Percentiles rank a stretch among this genome's conserved stretches.
Evolutionary conservation across 2,888 invertebrate species (phyloP).

Genomic region (Drosophila longiperda): DNA sequence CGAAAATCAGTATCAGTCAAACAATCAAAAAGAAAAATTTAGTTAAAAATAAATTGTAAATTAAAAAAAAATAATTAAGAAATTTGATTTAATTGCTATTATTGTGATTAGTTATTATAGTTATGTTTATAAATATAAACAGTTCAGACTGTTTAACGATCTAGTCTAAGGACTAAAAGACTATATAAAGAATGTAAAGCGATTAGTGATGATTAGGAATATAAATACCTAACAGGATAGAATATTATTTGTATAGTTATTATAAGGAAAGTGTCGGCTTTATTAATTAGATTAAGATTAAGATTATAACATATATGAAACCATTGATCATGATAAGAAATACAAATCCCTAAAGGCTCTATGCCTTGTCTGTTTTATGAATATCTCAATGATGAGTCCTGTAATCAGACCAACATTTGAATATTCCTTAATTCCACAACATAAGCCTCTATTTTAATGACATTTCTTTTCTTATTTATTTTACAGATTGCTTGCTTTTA

Average conservation of each 20-base stretch:
- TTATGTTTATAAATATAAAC: not conserved
- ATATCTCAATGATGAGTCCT: not conserved
- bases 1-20: not conserved
- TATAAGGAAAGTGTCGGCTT: too few relatives aligned
- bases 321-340: too few relatives aligned
- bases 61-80: not conserved
- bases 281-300: too few relatives aligned
- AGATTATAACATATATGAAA: too few relatives aligned
- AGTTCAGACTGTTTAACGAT: not conserved
- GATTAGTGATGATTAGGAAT: not conserved
- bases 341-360: too few relatives aligned
- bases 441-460: conserved; percentile 20
- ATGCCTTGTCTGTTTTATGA: not conserved
- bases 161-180: not conserved
- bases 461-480: conserved; percentile 18
- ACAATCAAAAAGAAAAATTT: not conserved
- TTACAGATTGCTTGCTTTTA: conserved; percentile 65
- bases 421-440: not conserved
- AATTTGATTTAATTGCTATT: not conserved
- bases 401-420: not conserved
- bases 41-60: not conserved
- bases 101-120: not conserved
- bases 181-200: not conserved
- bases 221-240: not conserved
- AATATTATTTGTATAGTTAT: not conserved